Conservation (phyloP, 2,797 vertebrate genomes). For the Myiothlypis coronata region DNA sequence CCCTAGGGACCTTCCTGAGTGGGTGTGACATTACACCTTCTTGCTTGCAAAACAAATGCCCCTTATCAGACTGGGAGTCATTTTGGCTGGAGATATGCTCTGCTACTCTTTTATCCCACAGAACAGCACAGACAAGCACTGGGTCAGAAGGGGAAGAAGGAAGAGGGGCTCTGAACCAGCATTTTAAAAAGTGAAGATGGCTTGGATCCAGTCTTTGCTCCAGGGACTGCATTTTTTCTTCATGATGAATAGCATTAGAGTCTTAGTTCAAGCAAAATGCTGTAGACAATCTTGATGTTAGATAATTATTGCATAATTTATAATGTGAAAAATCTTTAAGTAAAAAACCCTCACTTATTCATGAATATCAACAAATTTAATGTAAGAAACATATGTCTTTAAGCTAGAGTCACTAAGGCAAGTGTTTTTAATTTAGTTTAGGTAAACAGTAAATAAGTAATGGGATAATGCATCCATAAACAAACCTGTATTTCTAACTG, state of each 20-base stretch:
- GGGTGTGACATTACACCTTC: neutral
- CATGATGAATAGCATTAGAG: neutral
- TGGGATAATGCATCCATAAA: neutral
- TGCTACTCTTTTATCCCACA: neutral
- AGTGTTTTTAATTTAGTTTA: neutral
- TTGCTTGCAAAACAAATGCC: neutral
- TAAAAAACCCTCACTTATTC: neutral
- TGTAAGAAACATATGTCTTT: neutral
- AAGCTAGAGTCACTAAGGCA: constrained; percentile 1
- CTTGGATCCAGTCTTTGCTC: neutral
- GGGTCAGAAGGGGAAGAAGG: neutral
- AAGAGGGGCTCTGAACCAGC: neutral
- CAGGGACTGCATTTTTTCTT: neutral
- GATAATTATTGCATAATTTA: constrained; percentile 45
- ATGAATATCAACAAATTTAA: neutral
- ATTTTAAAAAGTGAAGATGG: neutral
- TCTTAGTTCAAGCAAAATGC: constrained; percentile 40
- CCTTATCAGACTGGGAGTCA: neutral
- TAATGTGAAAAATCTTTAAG: constrained; percentile 14
- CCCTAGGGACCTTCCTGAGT: neutral
- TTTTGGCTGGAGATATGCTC: neutral
- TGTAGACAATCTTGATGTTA: constrained; percentile 20
- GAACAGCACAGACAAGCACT: neutral
- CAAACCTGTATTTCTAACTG: constrained; percentile 98
- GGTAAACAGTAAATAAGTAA: neutral